Base-by-base conservation (phyloP, 2,888 invertebrate species). In the Smittia aterrima region DNA sequence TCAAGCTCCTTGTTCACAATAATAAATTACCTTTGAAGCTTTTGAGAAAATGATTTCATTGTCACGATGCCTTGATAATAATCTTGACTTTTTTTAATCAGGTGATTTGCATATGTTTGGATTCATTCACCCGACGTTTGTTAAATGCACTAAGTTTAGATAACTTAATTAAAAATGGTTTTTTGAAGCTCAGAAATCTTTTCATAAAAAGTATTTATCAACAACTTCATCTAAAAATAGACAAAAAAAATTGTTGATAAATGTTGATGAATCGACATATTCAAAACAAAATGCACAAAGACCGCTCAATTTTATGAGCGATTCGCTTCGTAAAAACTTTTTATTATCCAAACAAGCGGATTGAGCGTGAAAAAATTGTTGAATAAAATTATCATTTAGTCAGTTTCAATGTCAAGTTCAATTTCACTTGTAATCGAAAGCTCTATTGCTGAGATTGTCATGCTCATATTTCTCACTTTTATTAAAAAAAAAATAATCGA, bases 351-450 rank as follows among this genome's bases (percentile, higher is more conserved):
- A 47, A 47, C 47, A 16, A 47, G 47, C 47, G 47, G 47, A 47
- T n/a, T 47, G 47, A 47, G 11, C 4, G 38, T 11, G 47, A 47
- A 47, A n/a, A 58, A 58, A 4, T 22, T 22, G 58, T 22, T 58
- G 58, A 58, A 58, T 58, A 58, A 58, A 58, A 22, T 58, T 22
- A 58, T 13, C 47, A 4, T 47, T 47, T 38, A 7, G 4, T 4
- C 38, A n/a, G 4, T 58, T 58, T 58, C 58, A 58, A 58, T 22
- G 58, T 58, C 58, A 58, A 58, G 58, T 58, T 58, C 58, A 58
- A 20, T 11, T n/a, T 47, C 22, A 58, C 18, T 58, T 18, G 58
- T 7, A 47, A 47, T 22, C n/a, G 58, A 18, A 9, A 9, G 9
- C n/a, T 58, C 58, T 47, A 2, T 16, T n/a, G 16, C 32, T 47